A percentile compares a stretch with the other conserved stretches of the same genome.
These are phyloP conservation scores for Selenia dentaria DNA, from an alignment of 2,888 invertebrate species.

Conservation along the genomic window DNA sequence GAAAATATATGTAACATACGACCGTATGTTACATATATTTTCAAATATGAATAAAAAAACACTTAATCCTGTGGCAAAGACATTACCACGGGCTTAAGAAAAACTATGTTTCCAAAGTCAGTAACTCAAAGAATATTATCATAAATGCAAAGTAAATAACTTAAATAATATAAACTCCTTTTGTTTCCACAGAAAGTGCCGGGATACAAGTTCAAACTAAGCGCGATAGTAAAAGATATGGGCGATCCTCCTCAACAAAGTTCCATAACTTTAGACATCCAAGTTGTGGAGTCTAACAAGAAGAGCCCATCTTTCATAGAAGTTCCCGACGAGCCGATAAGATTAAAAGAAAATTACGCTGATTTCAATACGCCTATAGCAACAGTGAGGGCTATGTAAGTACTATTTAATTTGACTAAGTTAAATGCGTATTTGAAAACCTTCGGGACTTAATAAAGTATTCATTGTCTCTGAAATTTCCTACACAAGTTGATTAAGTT, in stretches of 20 bases:
- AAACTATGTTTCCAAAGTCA: slow-evolving; percentile 7
- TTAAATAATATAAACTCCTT: slow-evolving; percentile 31
- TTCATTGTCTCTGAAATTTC: slow-evolving; percentile 31
- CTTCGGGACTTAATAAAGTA: slow-evolving; percentile 28
- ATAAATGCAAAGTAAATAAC: slow-evolving; percentile 18
- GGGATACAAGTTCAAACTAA: slow-evolving; percentile 87
- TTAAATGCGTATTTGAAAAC: slow-evolving; percentile 37
- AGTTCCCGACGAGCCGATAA: slow-evolving; percentile 85
- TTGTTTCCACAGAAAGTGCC: slow-evolving; percentile 81
- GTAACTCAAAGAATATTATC: slow-evolving; percentile 27
- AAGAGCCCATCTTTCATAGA: slow-evolving; percentile 91
- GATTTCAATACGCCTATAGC: slow-evolving; percentile 89
- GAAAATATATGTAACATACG: too few species aligned
- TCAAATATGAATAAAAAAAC: neutral
- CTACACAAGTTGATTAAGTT: slow-evolving; percentile 26
- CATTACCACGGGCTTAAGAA: too few species aligned
- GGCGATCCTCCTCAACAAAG: slow-evolving; percentile 87
- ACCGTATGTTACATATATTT: too few species aligned
- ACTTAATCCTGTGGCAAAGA: too few species aligned
- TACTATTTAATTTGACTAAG: slow-evolving; percentile 45
- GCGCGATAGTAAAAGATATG: slow-evolving; percentile 91
- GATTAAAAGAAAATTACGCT: slow-evolving; percentile 89
- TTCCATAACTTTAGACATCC: slow-evolving; percentile 91
- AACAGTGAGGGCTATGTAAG: slow-evolving; percentile 88
- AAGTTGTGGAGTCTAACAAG: slow-evolving; percentile 94